Conservation (phyloP, 2,797 vertebrate genomes). For the Odontamblyopus lacepedii region DNA sequence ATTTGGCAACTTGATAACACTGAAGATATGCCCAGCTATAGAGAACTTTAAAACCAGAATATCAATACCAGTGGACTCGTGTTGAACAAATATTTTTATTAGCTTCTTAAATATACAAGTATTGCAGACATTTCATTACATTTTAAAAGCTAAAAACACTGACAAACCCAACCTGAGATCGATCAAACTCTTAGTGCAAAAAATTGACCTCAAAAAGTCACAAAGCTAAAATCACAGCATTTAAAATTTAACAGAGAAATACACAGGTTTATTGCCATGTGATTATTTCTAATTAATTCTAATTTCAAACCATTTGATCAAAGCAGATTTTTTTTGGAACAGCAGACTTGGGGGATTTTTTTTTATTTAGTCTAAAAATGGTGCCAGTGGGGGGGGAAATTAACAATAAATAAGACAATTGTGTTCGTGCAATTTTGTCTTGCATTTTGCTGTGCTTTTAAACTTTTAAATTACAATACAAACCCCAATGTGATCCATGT, state of each 20-base stretch:
- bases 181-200: slow-evolving; percentile 59
- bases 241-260: not conserved
- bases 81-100: slow-evolving; percentile 20
- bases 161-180: slow-evolving; percentile 53
- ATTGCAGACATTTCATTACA: slow-evolving; percentile 16
- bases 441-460: too few species aligned
- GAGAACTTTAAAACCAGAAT: too few species aligned
- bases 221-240: not conserved
- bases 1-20: too few species aligned
- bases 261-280: slow-evolving; percentile 11
- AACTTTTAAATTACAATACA: too few species aligned
- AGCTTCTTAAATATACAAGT: slow-evolving; percentile 56
- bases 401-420: too few species aligned
- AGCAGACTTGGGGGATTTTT: not conserved
- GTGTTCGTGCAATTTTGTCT: too few species aligned
- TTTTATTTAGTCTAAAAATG: too few species aligned
- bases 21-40: too few species aligned
- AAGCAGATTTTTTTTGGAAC: not conserved
- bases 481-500: too few species aligned
- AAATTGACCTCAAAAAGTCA: slow-evolving; percentile 33
- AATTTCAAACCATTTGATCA: not conserved
- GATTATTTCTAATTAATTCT: slow-evolving; percentile 10
- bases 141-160: slow-evolving; percentile 25
- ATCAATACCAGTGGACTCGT: not conserved
- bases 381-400: too few species aligned